Percentiles rank a stretch among this genome's conserved stretches.
These are phyloP conservation scores for Equus przewalskii DNA, from an alignment of 2,113 vertebrate genomes.

Conservation along the genomic window DNA sequence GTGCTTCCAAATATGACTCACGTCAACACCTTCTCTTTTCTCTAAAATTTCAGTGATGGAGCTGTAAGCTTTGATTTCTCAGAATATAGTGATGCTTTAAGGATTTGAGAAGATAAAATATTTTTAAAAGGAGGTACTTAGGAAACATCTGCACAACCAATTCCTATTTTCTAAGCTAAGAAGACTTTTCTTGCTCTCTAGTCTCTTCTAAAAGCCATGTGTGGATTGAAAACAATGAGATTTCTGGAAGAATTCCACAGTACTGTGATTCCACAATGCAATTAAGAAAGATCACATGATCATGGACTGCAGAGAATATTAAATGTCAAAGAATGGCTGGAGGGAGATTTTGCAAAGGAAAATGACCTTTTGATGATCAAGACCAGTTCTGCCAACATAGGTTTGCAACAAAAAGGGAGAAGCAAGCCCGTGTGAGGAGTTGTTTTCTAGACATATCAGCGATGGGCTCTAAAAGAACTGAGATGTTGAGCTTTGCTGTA, in stretches of 20 bases:
- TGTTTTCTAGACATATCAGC: background rate
- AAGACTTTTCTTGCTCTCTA: background rate
- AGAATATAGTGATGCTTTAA: constrained; percentile 17
- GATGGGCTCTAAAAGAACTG: background rate
- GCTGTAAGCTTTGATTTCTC: constrained; percentile 25
- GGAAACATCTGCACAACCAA: background rate
- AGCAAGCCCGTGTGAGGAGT: background rate
- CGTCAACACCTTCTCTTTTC: background rate
- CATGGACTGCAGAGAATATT: background rate
- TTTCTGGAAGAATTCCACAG: constrained; percentile 34
- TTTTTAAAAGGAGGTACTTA: constrained; percentile 5
- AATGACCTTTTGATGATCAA: constrained; percentile 50
- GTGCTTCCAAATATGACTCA: background rate
- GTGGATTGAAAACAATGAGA: constrained; percentile 28
- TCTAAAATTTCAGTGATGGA: background rate
- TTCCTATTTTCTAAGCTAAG: constrained; percentile 21
- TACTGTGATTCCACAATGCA: background rate
- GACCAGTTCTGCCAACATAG: background rate
- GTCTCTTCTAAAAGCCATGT: constrained; percentile 2
- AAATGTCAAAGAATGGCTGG: constrained; percentile 40
- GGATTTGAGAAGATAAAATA: constrained; percentile 6
- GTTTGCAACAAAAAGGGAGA: constrained; percentile 27
- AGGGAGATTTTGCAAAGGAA: constrained; percentile 16
- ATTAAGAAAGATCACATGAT: constrained; percentile 41
- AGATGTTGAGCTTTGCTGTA: background rate